Evolutionary conservation across 2,888 invertebrate species (phyloP).

Genomic region (Lochmaea crataegi): DNA sequence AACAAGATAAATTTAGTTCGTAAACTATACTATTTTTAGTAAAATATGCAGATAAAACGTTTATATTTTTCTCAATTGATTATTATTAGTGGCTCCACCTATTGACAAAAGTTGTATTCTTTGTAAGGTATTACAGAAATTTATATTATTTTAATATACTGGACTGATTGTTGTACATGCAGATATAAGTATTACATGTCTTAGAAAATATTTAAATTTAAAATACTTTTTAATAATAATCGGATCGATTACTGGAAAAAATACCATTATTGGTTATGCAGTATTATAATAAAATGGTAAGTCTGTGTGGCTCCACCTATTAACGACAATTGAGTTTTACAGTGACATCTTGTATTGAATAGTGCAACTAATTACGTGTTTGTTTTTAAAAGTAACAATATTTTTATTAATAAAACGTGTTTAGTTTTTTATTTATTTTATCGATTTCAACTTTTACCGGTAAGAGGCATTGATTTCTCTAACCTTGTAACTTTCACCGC

Average conservation of each 20-base stretch:
- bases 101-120: not conserved
- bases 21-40: not conserved
- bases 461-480: not conserved
- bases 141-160: too few relatives aligned
- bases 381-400: not conserved
- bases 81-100: not conserved
- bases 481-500: constrained; percentile 16
- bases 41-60: not conserved
- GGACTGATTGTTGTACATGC: too few relatives aligned
- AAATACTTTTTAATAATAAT: too few relatives aligned
- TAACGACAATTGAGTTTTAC: not conserved
- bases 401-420: not conserved
- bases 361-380: not conserved
- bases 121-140: not conserved
- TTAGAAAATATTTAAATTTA: too few relatives aligned
- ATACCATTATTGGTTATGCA: too few relatives aligned
- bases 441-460: constrained; percentile 2
- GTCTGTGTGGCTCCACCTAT: not conserved
- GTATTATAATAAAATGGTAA: not conserved
- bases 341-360: not conserved
- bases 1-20: too few relatives aligned
- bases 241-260: too few relatives aligned
- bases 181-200: too few relatives aligned
- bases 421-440: not conserved
- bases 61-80: not conserved